A percentile compares a stretch with the other conserved stretches of the same genome.
These are phyloP conservation scores for Propithecus coquereli DNA, from an alignment of 2,113 vertebrate species.

Conservation along the genomic window DNA sequence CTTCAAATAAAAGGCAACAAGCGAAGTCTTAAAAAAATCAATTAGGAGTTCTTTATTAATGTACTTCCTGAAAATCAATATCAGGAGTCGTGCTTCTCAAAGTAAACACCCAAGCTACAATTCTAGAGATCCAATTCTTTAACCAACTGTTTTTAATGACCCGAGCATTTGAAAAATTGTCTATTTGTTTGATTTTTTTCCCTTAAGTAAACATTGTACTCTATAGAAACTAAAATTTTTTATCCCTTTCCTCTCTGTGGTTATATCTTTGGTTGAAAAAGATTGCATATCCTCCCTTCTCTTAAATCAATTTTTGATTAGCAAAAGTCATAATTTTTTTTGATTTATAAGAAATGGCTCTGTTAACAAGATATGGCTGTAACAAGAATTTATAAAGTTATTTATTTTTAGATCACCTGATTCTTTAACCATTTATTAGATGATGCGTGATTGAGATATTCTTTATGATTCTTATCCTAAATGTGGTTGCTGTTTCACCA, in stretches of 20 bases:
- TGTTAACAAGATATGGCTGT: background rate
- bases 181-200: conserved; percentile 2
- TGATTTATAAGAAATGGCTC: conserved; percentile 10
- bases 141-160: conserved; percentile 43
- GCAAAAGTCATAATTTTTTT: background rate
- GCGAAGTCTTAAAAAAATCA: conserved; percentile 82
- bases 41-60: conserved; percentile 83
- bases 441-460: conserved; percentile 52
- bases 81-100: conserved; percentile 53
- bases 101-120: background rate
- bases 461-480: conserved; percentile 27
- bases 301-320: background rate
- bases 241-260: background rate
- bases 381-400: background rate
- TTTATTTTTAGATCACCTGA: conserved; percentile 23
- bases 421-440: conserved; percentile 30
- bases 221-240: conserved; percentile 8
- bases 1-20: conserved; percentile 79
- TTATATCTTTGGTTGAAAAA: conserved; percentile 26
- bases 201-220: conserved; percentile 22
- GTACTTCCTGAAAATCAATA: conserved; percentile 77
- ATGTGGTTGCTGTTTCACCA: conserved; percentile 53
- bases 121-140: conserved; percentile 54
- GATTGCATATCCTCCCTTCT: background rate
- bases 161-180: conserved; percentile 67